phyloP scores from a whole-genome alignment of 1,140 invertebrate species.

The Platyscapa corneri region DNA sequence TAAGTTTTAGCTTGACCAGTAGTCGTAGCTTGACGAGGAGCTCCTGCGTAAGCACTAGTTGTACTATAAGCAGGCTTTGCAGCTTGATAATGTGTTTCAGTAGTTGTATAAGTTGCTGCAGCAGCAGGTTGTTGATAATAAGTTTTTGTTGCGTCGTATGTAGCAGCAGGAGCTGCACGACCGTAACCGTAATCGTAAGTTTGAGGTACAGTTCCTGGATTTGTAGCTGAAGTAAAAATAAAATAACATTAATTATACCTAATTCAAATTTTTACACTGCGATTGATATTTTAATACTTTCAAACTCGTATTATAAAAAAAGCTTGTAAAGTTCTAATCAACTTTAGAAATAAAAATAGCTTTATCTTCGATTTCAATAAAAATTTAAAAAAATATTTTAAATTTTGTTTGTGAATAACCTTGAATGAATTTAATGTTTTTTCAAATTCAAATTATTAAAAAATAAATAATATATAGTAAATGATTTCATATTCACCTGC shows the following conservation, averaged over 20 bases:
- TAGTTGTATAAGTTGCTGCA: constrained; percentile 80
- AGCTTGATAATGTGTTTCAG: constrained; percentile 80
- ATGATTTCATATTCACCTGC: constrained; percentile 71
- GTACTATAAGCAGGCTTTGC: constrained; percentile 79
- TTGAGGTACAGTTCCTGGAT: constrained; percentile 78
- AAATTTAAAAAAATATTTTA: no score
- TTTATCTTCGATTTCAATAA: no score
- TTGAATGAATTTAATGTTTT: no score
- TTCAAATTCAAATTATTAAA: no score
- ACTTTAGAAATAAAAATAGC: no score
- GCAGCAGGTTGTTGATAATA: constrained; percentile 82
- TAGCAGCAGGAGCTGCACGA: constrained; percentile 76
- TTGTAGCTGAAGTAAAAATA: constrained; percentile 69
- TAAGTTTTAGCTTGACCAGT: constrained; percentile 75
- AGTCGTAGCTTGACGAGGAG: constrained; percentile 76
- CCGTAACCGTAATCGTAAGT: constrained; percentile 83
- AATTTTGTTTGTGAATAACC: no score
- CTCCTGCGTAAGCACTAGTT: constrained; percentile 79
- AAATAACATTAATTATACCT: not conserved
- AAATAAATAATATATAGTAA: no score
- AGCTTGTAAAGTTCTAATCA: no score
- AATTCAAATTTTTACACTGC: no score
- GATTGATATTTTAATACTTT: no score
- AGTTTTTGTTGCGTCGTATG: constrained; percentile 80
- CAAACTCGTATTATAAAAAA: no score